Evolutionary conservation across 2,113 vertebrate species (phyloP).

Genomic region (Channa maculata): DNA sequence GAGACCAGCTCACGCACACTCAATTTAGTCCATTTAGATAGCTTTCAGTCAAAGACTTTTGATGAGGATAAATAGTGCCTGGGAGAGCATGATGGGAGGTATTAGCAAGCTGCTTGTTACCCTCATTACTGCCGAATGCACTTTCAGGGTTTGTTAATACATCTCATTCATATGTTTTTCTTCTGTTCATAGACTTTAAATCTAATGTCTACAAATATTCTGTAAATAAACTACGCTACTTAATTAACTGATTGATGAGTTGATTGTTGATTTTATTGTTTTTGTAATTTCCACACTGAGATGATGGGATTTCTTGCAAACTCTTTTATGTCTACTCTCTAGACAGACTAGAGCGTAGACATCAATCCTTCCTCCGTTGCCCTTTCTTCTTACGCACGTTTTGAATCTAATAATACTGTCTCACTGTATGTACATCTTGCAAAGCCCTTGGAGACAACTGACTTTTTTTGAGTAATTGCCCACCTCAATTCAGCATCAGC

Average conservation of each 20-base stretch:
- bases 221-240: slow-evolving; percentile 1
- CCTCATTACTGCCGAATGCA: slow-evolving; percentile 40
- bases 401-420: not conserved
- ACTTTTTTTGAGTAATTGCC: too few relatives aligned
- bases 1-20: slow-evolving; percentile 40
- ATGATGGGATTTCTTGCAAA: slow-evolving; percentile 26
- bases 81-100: slow-evolving; percentile 3
- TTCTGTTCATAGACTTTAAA: not conserved
- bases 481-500: too few relatives aligned
- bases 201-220: not conserved
- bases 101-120: slow-evolving; percentile 25
- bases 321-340: not conserved
- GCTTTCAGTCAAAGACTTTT: slow-evolving; percentile 68
- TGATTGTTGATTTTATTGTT: too few relatives aligned
- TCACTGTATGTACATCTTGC: too few relatives aligned
- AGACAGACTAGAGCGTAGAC: not conserved
- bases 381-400: not conserved
- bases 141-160: slow-evolving; percentile 19
- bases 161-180: slow-evolving; percentile 1
- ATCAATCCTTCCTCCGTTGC: not conserved
- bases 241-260: not conserved
- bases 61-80: slow-evolving; percentile 12
- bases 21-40: slow-evolving; percentile 75
- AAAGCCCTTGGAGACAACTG: too few relatives aligned
- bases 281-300: not conserved